phyloP scores from a whole-genome alignment of 2,797 vertebrate genomes.

The Gymnothorax reevesii region DNA sequence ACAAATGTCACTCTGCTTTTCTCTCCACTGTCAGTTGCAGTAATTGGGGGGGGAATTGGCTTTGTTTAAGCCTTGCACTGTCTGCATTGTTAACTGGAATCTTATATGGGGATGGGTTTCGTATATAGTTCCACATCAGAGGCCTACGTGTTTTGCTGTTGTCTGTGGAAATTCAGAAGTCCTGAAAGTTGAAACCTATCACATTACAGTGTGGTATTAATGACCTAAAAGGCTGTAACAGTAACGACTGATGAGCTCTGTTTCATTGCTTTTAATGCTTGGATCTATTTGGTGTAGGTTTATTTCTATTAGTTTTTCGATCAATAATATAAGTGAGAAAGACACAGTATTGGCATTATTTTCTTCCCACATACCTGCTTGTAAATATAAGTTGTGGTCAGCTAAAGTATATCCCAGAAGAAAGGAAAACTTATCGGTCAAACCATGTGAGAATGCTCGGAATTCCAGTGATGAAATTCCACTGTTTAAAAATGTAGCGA shows the following conservation, averaged over 20 bases:
- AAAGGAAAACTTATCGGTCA: not conserved
- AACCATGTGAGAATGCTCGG: not conserved
- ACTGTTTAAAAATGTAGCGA: not conserved
- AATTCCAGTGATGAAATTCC: not conserved
- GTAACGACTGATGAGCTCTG: not conserved
- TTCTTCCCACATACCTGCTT: not conserved
- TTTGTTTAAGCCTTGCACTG: not conserved
- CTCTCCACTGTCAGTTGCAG: not conserved
- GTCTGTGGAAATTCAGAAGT: conserved; percentile 8
- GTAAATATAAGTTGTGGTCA: conserved; percentile 5
- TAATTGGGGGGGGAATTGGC: not conserved
- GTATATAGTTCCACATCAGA: not conserved
- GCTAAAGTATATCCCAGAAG: not conserved
- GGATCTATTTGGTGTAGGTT: not conserved
- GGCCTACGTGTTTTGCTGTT: not conserved
- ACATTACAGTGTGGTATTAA: not conserved
- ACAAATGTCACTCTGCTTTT: not conserved
- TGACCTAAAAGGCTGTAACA: not conserved
- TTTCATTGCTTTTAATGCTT: not conserved
- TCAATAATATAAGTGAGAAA: not conserved
- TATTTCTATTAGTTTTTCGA: not conserved
- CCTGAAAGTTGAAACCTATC: not conserved
- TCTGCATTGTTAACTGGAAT: conserved; percentile 19
- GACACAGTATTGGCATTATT: not conserved
- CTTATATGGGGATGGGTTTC: not conserved